Percentiles rank a stretch among this genome's conserved stretches.
Conservation (phyloP, 1,140 invertebrate genomes). For the Scaptomyza graminum region DNA sequence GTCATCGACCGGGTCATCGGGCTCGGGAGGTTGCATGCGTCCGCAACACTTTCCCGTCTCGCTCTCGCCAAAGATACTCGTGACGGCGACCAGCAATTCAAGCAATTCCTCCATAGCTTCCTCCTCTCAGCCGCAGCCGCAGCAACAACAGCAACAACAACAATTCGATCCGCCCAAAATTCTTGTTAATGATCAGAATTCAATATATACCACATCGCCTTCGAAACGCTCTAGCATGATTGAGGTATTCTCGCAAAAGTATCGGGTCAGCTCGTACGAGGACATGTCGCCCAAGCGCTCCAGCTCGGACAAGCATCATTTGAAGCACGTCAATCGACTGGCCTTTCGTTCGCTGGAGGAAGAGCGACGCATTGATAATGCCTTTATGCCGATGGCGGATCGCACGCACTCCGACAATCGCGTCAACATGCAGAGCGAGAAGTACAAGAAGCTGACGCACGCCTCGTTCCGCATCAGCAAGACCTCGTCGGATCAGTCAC, state of each 20-base stretch:
- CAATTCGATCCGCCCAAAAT: conserved; percentile 84
- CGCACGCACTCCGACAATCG: conserved; percentile 83
- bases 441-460: conserved; percentile 83
- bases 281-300: conserved; percentile 76
- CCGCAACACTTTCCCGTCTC: conserved; percentile 81
- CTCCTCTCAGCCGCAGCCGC: conserved; percentile 32
- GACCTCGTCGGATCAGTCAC: conserved; percentile 58
- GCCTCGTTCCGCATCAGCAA: conserved; percentile 81
- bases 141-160: conserved; percentile 56
- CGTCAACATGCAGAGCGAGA: conserved; percentile 81
- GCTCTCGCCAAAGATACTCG: conserved; percentile 78
- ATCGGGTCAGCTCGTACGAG: conserved; percentile 82
- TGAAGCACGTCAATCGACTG: conserved; percentile 80
- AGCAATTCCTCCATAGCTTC: conserved; percentile 78
- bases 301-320: conserved; percentile 60
- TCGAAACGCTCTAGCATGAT: conserved; percentile 81
- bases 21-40: conserved; percentile 66
- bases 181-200: conserved; percentile 83
- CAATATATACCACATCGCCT: conserved; percentile 83
- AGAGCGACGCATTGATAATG: conserved; percentile 83
- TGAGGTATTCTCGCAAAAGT: conserved; percentile 84
- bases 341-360: conserved; percentile 82
- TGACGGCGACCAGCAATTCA: conserved; percentile 77
- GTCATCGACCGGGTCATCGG: conserved; percentile 69
- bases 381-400: conserved; percentile 80